A percentile compares a stretch with the other conserved stretches of the same genome.
Evolutionary conservation across 2,888 invertebrate species (phyloP).

Genomic region (Zelleria hepariella): DNA sequence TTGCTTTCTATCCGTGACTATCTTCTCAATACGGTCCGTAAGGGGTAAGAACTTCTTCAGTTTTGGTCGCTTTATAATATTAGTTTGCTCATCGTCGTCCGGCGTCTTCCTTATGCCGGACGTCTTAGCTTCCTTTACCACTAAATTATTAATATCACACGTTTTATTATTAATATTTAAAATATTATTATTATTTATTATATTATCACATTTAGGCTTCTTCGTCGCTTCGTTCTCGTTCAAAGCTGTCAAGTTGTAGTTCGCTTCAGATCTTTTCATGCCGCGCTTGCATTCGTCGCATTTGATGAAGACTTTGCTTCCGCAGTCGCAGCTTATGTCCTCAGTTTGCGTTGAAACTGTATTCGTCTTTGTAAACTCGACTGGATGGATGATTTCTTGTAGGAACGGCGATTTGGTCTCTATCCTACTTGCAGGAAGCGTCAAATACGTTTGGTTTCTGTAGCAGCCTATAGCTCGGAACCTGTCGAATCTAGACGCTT

Average conservation of each 20-base stretch:
- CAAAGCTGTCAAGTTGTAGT: slow-evolving; percentile 42
- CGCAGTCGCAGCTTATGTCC: slow-evolving; percentile 47
- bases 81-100: slow-evolving; percentile 5
- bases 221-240: slow-evolving; percentile 44
- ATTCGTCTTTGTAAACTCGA: slow-evolving; percentile 47
- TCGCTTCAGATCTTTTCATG: slow-evolving; percentile 57
- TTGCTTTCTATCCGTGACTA: slow-evolving; percentile 42
- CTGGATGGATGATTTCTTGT: slow-evolving; percentile 35
- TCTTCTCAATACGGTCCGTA: slow-evolving; percentile 46
- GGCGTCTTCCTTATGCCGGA: slow-evolving; percentile 6
- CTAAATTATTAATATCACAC: slow-evolving; percentile 44
- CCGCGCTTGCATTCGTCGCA: slow-evolving; percentile 37
- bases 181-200: slow-evolving; percentile 41
- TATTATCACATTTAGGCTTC: slow-evolving; percentile 68
- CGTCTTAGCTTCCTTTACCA: slow-evolving; percentile 20
- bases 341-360: slow-evolving; percentile 59
- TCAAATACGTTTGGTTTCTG: slow-evolving; percentile 59
- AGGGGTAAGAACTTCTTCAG: slow-evolving; percentile 47
- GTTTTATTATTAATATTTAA: slow-evolving; percentile 38
- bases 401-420: slow-evolving; percentile 52
- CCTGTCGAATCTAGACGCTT: slow-evolving; percentile 61
- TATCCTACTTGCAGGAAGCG: slow-evolving; percentile 50
- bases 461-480: slow-evolving; percentile 62
- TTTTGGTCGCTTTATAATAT: slow-evolving; percentile 54
- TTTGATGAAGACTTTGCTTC: slow-evolving; percentile 30